Percentiles rank a stretch among this genome's conserved stretches.
These are phyloP conservation scores for Xylocopa sonorina DNA, from an alignment of 1,140 invertebrate species.

Conservation along the genomic window DNA sequence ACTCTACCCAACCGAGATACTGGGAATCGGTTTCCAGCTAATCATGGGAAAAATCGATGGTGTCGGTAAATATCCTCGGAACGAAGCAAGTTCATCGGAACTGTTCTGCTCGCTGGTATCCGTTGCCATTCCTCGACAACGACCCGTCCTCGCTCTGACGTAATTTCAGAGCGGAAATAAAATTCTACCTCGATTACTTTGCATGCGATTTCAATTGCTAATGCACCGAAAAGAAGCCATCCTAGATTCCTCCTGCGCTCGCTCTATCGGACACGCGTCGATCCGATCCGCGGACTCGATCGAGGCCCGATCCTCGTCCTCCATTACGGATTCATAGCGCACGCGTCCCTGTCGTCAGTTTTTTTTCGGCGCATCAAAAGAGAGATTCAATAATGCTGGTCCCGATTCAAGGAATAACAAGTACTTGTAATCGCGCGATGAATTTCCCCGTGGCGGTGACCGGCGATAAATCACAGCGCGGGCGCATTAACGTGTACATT, in stretches of 20 bases:
- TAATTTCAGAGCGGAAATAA: neutral
- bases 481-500: conserved; percentile 51
- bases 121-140: neutral
- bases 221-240: neutral
- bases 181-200: conserved; percentile 4
- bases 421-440: conserved; percentile 35
- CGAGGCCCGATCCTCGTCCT: neutral
- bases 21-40: conserved; percentile 16
- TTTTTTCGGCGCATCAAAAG: conserved; percentile 39
- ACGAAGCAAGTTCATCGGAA: too few relatives aligned
- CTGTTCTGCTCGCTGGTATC: neutral
- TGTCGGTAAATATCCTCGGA: neutral
- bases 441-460: conserved; percentile 42
- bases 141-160: too few relatives aligned
- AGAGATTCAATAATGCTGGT: conserved; percentile 26
- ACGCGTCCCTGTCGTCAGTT: neutral
- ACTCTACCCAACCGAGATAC: conserved; percentile 34
- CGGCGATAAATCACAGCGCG: conserved; percentile 53
- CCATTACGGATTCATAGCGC: conserved; percentile 4
- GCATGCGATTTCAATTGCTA: conserved; percentile 2
- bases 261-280: neutral
- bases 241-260: neutral
- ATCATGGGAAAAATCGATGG: conserved; percentile 1
- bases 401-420: conserved; percentile 36
- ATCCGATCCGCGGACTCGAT: neutral